Evolutionary conservation across 2,113 vertebrate genomes (phyloP).

Genomic region (Petrocephalus microphthalmus): DNA sequence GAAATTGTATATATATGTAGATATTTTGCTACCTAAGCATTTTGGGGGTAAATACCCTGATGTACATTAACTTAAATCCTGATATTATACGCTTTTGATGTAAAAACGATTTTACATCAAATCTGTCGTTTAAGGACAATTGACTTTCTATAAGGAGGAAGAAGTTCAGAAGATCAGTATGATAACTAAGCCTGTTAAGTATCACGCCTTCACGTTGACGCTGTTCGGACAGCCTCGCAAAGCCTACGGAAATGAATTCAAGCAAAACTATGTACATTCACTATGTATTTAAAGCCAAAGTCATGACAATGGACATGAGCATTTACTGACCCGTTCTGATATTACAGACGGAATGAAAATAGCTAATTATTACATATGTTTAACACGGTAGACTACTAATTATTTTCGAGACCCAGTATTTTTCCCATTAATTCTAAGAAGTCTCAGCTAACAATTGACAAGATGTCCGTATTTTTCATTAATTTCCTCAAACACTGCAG

Average conservation of each 20-base stretch:
- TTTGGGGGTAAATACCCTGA: too few relatives aligned
- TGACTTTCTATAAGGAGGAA: not conserved
- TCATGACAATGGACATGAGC: not conserved
- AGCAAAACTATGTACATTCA: not conserved
- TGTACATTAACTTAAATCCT: not conserved
- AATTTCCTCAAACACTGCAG: not conserved
- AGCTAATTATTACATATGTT: not conserved
- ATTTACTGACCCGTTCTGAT: not conserved
- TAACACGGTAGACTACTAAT: not conserved
- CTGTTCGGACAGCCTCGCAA: not conserved
- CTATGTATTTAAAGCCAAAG: not conserved
- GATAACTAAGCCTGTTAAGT: not conserved
- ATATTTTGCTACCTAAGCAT: not conserved
- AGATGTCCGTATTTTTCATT: not conserved
- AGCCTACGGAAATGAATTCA: not conserved
- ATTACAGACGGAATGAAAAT: not conserved
- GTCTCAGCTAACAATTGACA: not conserved
- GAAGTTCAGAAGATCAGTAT: not conserved
- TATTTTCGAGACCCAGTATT: not conserved
- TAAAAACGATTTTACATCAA: not conserved
- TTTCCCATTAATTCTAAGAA: not conserved
- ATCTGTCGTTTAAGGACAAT: not conserved
- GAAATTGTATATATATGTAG: not conserved
- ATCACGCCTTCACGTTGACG: not conserved
- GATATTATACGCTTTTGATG: not conserved